Evolutionary conservation across 2,888 invertebrate species (phyloP), one percentile per base, ranked within the genome.

Genomic region (Pterobdella sp.): DNA sequence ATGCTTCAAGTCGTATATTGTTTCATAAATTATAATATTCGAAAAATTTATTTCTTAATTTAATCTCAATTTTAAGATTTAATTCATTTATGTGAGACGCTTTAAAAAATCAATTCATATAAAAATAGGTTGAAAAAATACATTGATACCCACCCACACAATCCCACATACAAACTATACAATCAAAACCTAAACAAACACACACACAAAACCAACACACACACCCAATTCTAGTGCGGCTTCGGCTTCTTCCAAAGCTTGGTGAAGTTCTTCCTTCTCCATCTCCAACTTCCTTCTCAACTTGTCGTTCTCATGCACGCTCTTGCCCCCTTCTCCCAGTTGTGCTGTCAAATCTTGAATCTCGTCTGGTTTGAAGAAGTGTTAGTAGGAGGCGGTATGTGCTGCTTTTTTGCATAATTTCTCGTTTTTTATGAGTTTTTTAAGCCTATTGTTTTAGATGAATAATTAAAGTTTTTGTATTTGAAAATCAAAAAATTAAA

Each of bases 311-410:
- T 98, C 98, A 85, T 98, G 97, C 81, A 96, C 94, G 89, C 92
- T 94, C 88, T 96, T 93, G 84, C 97, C 97, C 87, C 97, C 97
- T 87, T 98, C 98, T 81, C 96, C 94, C 84, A 98, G 93, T 87
- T 98, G 97, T 88, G 98, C 97, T 83, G 96, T 90, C 82, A 98
- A 88, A 86, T 98, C 98, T 88, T 97, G 96, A 86, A 99, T 96
- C 88, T 98, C 97, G 87, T 97, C 96, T 80, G 83, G 77, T 34
- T 66, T 66, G 35, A 34, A 31, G 29, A 49, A 22, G 26, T 18
- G n/a, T 22, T 56, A 26, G 42, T 18, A 18, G 42, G 42, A 14
- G 42, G 7, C 18, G 7, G 42, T 42, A 18, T 42, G 42, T 42
- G 42, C 18, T 42, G 42, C 10, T 42, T 7, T 42, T n/a, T n/a